Evolutionary conservation across 1,140 invertebrate genomes (phyloP), one percentile per base, ranked within the genome.

Genomic region (Micrasema minimum): DNA sequence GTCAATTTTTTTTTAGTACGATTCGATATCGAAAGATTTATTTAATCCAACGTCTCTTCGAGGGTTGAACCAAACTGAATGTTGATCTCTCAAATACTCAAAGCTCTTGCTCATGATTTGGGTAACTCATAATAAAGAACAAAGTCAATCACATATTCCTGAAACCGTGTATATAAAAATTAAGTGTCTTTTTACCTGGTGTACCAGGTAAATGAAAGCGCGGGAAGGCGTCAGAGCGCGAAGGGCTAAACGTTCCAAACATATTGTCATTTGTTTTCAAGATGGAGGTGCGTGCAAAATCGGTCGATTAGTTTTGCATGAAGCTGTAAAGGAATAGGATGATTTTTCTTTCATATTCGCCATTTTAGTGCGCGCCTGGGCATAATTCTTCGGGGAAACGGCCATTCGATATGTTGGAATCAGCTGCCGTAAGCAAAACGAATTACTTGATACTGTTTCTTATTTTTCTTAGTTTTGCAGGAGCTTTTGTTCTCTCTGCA

Each of bases 241-340:
- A n/a, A n/a, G 9, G 55, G 51, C 66, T 45, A 55, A 55, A 57
- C 38, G 55, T 61, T 31, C 53, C 67, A 50, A n/a, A 48, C 67
- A 69, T 57, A 69, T 74, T 74, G 72, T 74, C 64, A 53, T 71
- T 66, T 71, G 72, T 74, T 71, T 74, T 71, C 55, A 71, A 74
- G 70, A 74, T 53, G 65, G 57, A 53, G 65, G 57, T 74, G 69
- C 72, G 69, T 74, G 50, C 57, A 37, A 51, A 74, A 74, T 74
- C 69, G 65, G 18, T 18, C 72, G 72, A 74, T 74, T 74, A 70
- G 72, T 55, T 71, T 64, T 71, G 72, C 72, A 45, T 70, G 67
- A 69, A 53, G 16, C 48, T 31, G 64, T 53, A 59, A 35, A 38
- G 59, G 61, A 43, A 64, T 26, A n/a, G 26, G 38, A 71, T 53